Evolutionary conservation across 2,797 vertebrate genomes (phyloP), one percentile per base, ranked within the genome.

Genomic region (Mus caroli): DNA sequence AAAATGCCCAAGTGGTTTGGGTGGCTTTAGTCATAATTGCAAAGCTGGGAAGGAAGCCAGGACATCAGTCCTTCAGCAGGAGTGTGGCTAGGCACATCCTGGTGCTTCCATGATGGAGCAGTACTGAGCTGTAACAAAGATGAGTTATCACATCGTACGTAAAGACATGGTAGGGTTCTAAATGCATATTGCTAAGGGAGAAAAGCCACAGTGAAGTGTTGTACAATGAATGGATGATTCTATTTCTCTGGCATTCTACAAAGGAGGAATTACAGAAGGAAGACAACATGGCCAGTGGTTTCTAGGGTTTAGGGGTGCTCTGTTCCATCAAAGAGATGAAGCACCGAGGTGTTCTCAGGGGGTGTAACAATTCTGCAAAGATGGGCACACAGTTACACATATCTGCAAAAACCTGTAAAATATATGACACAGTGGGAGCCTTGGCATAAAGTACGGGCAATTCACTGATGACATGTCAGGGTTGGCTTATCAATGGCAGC

Each of bases 161-260:
- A 85, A 78, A n/a, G 71, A n/a, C 15, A 37, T 0, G 28, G 34
- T 60, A 34, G 54, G 34, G 13, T 11, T 34, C n/a, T 13, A 4
- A 11, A 4, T 26, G 73, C 46, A 0, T 20, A 6, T 73, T 3
- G 0, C 54, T 40, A 2, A 58, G 46, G 34, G 1, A 46, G 62
- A 17, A n/a, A 43, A 15, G 60, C 82, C 3, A 12, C 75, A 26
- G 3, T 24, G 26, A 37, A 50, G 62, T 31, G 19, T 40, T 28
- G 7, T 14, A 0, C 10, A 13, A n/a, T n/a, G 85, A 73, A 2
- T 43, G 85, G 52, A 12, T 52, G 58, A 46, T 28, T 69, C 43
- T 71, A 50, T 19, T 43, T 24, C 13, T 28, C 0, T 31, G 54
- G 9, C 17, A 2, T 78, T 73, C 71, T 19, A 13, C 40, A 58